Conservation (phyloP, 2,797 vertebrate genomes). For the Argentina silus region DNA sequence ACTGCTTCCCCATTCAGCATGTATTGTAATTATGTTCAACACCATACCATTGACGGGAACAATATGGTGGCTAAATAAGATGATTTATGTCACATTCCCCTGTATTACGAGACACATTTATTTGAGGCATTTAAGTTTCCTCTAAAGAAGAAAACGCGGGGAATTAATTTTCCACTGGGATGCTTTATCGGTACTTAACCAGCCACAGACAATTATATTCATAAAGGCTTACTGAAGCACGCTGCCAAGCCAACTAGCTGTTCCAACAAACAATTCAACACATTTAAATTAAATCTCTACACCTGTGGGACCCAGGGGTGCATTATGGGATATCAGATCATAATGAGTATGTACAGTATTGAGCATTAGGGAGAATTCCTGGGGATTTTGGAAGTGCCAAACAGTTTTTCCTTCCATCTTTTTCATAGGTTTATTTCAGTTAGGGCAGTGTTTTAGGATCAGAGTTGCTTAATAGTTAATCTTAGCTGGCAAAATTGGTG, state of each 20-base stretch:
- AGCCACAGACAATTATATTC: slow-evolving; percentile 44
- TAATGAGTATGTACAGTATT: slow-evolving; percentile 7
- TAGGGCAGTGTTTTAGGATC: too few species aligned
- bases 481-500: too few species aligned
- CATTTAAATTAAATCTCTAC: slow-evolving; percentile 9
- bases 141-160: slow-evolving; percentile 10
- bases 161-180: slow-evolving; percentile 17
- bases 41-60: not conserved
- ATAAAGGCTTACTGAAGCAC: slow-evolving; percentile 47
- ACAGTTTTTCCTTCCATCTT: not conserved
- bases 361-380: not conserved
- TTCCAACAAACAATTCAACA: slow-evolving; percentile 29
- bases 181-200: slow-evolving; percentile 41
- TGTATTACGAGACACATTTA: slow-evolving; percentile 3
- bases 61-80: slow-evolving; percentile 5
- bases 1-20: slow-evolving; percentile 6
- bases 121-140: slow-evolving; percentile 12
- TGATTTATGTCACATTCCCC: slow-evolving; percentile 2
- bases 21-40: slow-evolving; percentile 17
- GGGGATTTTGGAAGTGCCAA: not conserved
- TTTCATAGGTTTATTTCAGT: not conserved
- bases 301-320: not conserved
- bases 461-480: too few species aligned
- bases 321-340: slow-evolving; percentile 8
- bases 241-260: slow-evolving; percentile 22